Evolutionary conservation across 2,888 invertebrate species (phyloP), one percentile per base, ranked within the genome.

Genomic region (Schizotus pectinicornis): DNA sequence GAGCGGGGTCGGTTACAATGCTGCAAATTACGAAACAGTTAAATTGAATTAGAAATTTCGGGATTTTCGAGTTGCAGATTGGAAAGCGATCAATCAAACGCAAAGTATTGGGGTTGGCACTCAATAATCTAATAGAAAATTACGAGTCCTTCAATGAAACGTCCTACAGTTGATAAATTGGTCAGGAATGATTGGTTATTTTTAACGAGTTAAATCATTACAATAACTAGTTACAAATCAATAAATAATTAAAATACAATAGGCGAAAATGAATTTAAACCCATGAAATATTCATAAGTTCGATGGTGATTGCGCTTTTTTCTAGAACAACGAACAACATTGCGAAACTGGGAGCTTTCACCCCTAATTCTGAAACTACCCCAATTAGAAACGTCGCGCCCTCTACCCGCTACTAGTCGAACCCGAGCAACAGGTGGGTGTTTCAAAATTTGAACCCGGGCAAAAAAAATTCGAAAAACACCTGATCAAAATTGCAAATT

Each of bases 21-120:
- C 36, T 12, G 53, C 57, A 61, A 65, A 62, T 67, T 62, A 67
- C 61, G 38, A 59, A 56, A 55, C 64, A 57, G 58, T 60, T 47
- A 56, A 68, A 67, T 64, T 61, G 62, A 61, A 65, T 66, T 67
- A 63, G 61, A 67, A 64, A 62, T 57, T 66, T 67, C 61, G 59
- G 64, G 62, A 48, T 51, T 60, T 56, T 53, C 52, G 32, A 60
- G 43, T 55, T 59, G 42, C 37, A 67, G 69, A 74, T 73, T 68
- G 74, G 69, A 74, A 75, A 71, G 63, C 74, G 64, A 76, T 76
- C 76, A 74, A 76, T 76, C 75, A 76, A 65, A 56, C 55, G 58
- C 48, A 62, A 74, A 70, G 62, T 65, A 62, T 61, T 62, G 62
- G 63, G 66, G 69, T 59, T 61, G 49, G 46, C 41, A 51, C 39